Evolutionary conservation across 2,888 invertebrate species (phyloP).

Genomic region (Melipona bicolor): DNA sequence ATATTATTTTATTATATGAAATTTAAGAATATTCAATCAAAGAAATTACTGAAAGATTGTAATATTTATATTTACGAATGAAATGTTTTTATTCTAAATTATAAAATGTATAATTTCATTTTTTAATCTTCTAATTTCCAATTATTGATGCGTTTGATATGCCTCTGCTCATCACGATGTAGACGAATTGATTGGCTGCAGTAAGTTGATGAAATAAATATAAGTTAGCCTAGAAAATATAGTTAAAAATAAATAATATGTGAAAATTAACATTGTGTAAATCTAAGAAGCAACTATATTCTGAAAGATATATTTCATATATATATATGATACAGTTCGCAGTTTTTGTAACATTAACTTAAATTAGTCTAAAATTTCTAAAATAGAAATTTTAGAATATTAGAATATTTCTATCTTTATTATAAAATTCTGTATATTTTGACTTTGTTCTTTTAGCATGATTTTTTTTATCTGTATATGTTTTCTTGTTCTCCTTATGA

Average conservation of each 20-base stretch:
- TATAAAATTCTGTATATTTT: background rate
- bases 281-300: slow-evolving; percentile 21
- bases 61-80: background rate
- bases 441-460: slow-evolving; percentile 37
- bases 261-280: slow-evolving; percentile 45
- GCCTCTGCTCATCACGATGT: slow-evolving; percentile 66
- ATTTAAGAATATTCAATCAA: background rate
- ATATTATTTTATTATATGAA: slow-evolving; percentile 7
- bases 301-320: slow-evolving; percentile 16
- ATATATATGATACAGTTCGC: background rate
- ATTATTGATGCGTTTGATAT: slow-evolving; percentile 65
- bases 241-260: slow-evolving; percentile 31
- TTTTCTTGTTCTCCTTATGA: background rate
- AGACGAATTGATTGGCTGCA: slow-evolving; percentile 84
- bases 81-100: background rate
- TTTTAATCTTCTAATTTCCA: slow-evolving; percentile 23
- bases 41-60: background rate
- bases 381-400: too few relatives aligned
- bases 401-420: too few relatives aligned
- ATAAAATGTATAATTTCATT: slow-evolving; percentile 9
- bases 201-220: slow-evolving; percentile 78
- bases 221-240: slow-evolving; percentile 48
- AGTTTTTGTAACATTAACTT: background rate
- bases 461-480: background rate
- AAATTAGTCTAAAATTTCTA: slow-evolving; percentile 19